phyloP scores from a whole-genome alignment of 2,113 vertebrate genomes.

The Neopipo cinnamomea region DNA sequence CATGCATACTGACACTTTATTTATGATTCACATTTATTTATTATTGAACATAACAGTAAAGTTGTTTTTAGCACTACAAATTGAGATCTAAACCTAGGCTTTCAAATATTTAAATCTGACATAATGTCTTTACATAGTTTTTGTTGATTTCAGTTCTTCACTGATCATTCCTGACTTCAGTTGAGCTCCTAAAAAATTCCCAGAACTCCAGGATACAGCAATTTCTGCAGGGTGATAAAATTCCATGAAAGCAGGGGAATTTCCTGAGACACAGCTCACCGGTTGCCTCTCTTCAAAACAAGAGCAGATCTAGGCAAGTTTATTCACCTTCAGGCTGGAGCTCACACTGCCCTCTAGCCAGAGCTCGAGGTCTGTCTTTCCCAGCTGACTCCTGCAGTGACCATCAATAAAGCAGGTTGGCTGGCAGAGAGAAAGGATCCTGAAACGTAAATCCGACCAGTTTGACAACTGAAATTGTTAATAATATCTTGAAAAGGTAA shows the following conservation, averaged over 20 bases:
- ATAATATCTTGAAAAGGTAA: neutral
- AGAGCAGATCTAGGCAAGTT: neutral
- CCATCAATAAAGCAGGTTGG: neutral
- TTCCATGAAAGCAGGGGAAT: neutral
- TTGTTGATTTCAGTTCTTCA: neutral
- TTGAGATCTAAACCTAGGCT: neutral
- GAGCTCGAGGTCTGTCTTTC: neutral
- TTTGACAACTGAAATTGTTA: neutral
- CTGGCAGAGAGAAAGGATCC: neutral
- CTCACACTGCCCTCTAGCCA: neutral
- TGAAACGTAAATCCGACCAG: neutral
- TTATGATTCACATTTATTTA: neutral
- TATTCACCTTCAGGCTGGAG: neutral
- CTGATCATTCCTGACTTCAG: neutral
- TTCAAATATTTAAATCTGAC: neutral
- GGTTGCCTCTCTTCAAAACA: neutral
- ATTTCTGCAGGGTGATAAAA: neutral
- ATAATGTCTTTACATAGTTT: neutral
- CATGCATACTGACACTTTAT: neutral
- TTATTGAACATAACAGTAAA: neutral
- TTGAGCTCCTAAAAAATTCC: neutral
- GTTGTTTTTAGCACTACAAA: neutral
- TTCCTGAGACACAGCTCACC: neutral
- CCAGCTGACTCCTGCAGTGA: neutral
- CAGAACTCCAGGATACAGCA: neutral